Evolutionary conservation across 2,113 vertebrate species (phyloP).

Genomic region (Scophthalmus maximus): DNA sequence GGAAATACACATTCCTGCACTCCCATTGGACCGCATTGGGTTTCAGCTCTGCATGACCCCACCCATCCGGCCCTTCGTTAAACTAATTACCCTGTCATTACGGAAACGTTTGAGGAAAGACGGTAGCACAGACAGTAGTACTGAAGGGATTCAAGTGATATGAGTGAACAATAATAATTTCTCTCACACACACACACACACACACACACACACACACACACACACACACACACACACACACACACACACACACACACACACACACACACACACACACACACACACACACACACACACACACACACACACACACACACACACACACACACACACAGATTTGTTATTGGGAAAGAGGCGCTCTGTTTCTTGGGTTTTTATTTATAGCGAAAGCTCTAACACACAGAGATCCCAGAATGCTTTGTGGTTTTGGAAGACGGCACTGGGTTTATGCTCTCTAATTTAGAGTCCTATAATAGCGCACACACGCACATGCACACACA

Average conservation of each 20-base stretch:
- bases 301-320: conserved; percentile 39
- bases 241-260: conserved; percentile 41
- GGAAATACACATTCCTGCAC: conserved; percentile 59
- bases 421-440: conserved; percentile 74
- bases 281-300: conserved; percentile 35
- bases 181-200: conserved; percentile 23
- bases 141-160: conserved; percentile 34
- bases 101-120: conserved; percentile 30
- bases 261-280: conserved; percentile 36
- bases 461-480: conserved; percentile 72
- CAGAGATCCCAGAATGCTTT: conserved; percentile 78
- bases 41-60: conserved; percentile 52
- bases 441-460: conserved; percentile 79
- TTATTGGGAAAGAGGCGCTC: conserved; percentile 60
- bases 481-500: conserved; percentile 29
- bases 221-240: conserved; percentile 29
- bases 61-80: conserved; percentile 66
- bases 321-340: conserved; percentile 40
- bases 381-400: conserved; percentile 63
- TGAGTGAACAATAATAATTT: conserved; percentile 16
- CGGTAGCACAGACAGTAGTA: conserved; percentile 13
- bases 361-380: conserved; percentile 72
- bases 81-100: conserved; percentile 58
- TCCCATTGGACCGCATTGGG: conserved; percentile 42
- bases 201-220: conserved; percentile 44